These are phyloP conservation scores for Eristalis intricaria DNA, from an alignment of 2,888 invertebrate species.

Conservation along the genomic window DNA sequence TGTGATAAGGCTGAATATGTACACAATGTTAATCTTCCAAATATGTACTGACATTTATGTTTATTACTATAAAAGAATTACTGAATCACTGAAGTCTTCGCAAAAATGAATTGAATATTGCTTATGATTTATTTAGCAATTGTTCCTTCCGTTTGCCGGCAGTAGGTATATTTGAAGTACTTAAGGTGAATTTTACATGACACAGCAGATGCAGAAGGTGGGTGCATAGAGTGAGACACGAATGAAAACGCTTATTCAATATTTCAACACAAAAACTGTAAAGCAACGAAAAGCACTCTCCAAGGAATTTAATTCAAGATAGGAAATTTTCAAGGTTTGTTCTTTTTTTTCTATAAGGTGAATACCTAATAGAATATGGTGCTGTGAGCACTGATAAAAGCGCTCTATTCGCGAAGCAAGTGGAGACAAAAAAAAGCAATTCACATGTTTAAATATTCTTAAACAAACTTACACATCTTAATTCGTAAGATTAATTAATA, in stretches of 20 bases:
- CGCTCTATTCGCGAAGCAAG: not conserved
- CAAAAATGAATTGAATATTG: not conserved
- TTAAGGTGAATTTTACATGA: not conserved
- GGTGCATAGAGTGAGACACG: not conserved
- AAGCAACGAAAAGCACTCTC: not conserved
- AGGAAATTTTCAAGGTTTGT: not conserved
- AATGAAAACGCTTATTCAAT: slow-evolving; percentile 10
- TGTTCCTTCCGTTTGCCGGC: not conserved
- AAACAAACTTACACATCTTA: too few species aligned
- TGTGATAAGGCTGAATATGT: too few species aligned
- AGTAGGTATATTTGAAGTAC: not conserved
- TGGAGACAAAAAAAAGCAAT: not conserved
- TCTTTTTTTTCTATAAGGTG: not conserved
- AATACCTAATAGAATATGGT: not conserved
- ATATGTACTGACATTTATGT: too few species aligned
- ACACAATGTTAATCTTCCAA: too few species aligned
- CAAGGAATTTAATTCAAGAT: not conserved
- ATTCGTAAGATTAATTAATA: too few species aligned
- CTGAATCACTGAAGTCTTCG: too few species aligned
- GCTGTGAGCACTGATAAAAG: slow-evolving; percentile 3
- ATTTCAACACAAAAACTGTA: not conserved
- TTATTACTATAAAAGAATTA: too few species aligned
- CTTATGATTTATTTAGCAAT: not conserved
- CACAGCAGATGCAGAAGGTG: not conserved
- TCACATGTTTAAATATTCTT: not conserved